Percentiles rank a stretch among this genome's conserved stretches.
Evolutionary conservation across 2,797 vertebrate species (phyloP).

Genomic region (Karalla daura): DNA sequence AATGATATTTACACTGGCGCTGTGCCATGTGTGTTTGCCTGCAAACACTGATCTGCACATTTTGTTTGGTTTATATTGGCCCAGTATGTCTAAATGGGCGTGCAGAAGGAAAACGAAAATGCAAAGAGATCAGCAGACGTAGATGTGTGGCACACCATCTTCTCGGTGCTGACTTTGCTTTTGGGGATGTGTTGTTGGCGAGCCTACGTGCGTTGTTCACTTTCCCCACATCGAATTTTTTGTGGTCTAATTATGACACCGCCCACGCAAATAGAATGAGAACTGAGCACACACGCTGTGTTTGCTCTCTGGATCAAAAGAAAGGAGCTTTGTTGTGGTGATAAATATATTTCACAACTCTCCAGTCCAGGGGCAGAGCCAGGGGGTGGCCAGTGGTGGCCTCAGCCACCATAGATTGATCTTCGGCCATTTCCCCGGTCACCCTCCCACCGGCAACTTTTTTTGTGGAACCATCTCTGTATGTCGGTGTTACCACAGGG

Average conservation of each 20-base stretch:
- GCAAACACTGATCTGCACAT: neutral
- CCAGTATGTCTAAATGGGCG: no score
- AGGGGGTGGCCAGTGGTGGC: no score
- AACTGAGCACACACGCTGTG: neutral
- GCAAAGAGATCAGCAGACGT: neutral
- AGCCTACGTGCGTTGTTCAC: no score
- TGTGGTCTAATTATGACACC: constrained; percentile 6
- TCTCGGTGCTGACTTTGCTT: no score
- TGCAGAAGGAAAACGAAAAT: neutral
- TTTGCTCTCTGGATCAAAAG: neutral
- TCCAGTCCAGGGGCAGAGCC: no score
- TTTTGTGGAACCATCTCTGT: no score
- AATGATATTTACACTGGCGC: neutral
- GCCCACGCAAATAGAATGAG: neutral
- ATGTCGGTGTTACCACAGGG: no score
- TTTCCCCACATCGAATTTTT: no score
- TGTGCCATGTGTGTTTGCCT: no score
- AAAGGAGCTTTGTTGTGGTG: neutral
- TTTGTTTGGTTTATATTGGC: neutral
- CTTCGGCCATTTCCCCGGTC: no score
- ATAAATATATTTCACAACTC: neutral
- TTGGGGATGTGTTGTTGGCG: neutral
- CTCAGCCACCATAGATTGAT: no score
- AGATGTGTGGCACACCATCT: neutral
- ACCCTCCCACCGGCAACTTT: no score